Base-by-base conservation (phyloP, 2,113 vertebrate genomes). In the Hemiprocne comata region DNA sequence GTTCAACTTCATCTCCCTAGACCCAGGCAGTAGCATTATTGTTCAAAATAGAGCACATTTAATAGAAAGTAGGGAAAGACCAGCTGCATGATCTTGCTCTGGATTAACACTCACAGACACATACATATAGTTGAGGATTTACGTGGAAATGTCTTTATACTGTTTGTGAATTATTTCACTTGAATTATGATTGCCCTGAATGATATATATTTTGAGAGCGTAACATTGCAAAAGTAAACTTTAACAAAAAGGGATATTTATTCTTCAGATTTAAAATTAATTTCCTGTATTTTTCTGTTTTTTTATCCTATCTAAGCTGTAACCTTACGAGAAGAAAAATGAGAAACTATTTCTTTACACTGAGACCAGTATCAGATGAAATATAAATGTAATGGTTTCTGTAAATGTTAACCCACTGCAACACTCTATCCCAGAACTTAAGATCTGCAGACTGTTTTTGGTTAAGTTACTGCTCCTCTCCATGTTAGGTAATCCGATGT, bases 401-500 rank as follows among this genome's bases (percentile, higher is more conserved):
- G 82, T 94, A 95, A 95, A 94, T 33, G 57, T 95, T 96, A 97
- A 95, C 97, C 86, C 95, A 57, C 97, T 96, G 91, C 93, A 98
- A 95, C 78, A 94, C 85, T 94, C 78, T 89, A 65, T 95, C 78
- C 78, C 71, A 96, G 88, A 92, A 85, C 72, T 89, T 86, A 87
- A 95, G 95, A 94, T 96, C 91, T 95, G 94, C 89, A 72, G 86
- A 86, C 97, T 97, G 95, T 93, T 97, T 98, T 96, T 91, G 94
- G 97, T 98, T 98, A 97, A 92, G 96, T 95, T 96, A 96, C 90
- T 95, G 93, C 92, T 98, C 93, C 92, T 95, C 95, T 98, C 97
- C 97, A 96, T 98, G 98, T 98, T 98, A 97, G 98, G 98, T 97
- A 98, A 98, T 98, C 98, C 97, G 15, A 96, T 98, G 98, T 98